Conservation (phyloP, 1,140 invertebrate species). For the Drosophila lacteicornis region DNA sequence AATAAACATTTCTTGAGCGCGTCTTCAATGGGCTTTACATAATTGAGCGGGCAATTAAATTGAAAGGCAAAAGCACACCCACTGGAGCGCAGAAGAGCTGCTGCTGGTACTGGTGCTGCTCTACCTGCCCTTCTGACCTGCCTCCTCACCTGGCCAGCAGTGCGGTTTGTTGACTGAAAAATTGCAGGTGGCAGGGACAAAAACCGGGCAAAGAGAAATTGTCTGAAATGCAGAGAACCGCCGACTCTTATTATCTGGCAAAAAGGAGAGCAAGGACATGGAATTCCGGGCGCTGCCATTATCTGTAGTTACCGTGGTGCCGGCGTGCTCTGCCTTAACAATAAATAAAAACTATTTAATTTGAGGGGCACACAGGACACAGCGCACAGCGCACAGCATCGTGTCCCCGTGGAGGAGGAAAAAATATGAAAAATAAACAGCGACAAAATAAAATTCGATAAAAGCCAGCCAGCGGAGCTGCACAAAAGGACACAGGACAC, state of each 20-base stretch:
- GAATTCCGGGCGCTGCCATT: conserved; percentile 51
- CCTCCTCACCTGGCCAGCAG: conserved; percentile 17
- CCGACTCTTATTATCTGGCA: conserved; percentile 30
- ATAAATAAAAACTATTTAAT: conserved; percentile 84
- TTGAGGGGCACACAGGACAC: conserved; percentile 49
- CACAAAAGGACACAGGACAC: conserved; percentile 22
- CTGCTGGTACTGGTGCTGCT: neutral
- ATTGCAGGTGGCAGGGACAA: conserved; percentile 38
- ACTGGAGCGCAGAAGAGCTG: conserved; percentile 12
- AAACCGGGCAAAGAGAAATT: conserved; percentile 40
- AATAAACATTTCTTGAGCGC: conserved; percentile 72
- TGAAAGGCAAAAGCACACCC: conserved; percentile 55
- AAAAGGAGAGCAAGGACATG: conserved; percentile 36
- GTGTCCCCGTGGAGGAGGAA: conserved; percentile 18
- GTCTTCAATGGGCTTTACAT: conserved; percentile 71
- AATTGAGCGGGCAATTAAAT: conserved; percentile 79
- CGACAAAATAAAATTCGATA: conserved; percentile 37
- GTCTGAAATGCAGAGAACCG: conserved; percentile 32
- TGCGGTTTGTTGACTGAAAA: conserved; percentile 61
- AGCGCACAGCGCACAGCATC: conserved; percentile 12
- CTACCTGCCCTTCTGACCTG: conserved; percentile 5
- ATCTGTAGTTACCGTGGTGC: conserved; percentile 59
- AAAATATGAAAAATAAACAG: conserved; percentile 63
- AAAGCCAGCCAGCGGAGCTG: conserved; percentile 18
- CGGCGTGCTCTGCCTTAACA: conserved; percentile 59